These are phyloP conservation scores for Sardina pilchardus DNA, from an alignment of 2,113 vertebrate genomes.

Conservation along the genomic window DNA sequence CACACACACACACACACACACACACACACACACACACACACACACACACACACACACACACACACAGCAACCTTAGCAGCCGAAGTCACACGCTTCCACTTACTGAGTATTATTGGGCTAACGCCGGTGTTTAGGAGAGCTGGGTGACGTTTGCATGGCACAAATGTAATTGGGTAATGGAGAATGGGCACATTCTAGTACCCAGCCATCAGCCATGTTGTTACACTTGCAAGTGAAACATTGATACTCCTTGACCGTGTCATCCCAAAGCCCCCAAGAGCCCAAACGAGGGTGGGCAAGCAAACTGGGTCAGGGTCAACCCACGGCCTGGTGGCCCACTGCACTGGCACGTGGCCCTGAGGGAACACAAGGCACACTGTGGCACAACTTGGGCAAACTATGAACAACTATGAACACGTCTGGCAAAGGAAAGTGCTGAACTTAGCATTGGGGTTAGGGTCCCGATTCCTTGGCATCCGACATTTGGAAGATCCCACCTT, in stretches of 20 bases:
- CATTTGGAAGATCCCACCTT: too few species aligned
- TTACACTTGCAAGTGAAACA: slow-evolving; percentile 12
- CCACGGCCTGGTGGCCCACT: not conserved
- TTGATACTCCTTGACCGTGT: not conserved
- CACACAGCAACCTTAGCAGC: not conserved
- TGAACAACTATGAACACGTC: not conserved
- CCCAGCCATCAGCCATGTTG: not conserved
- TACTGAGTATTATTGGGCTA: not conserved
- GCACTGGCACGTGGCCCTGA: not conserved
- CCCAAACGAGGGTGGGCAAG: not conserved
- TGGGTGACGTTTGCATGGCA: not conserved
- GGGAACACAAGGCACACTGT: not conserved
- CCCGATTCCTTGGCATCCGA: not conserved
- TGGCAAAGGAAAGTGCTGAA: not conserved
- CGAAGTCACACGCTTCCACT: slow-evolving; percentile 2
- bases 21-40: not conserved
- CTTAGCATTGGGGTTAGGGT: not conserved
- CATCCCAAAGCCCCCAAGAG: not conserved
- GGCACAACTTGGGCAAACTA: not conserved
- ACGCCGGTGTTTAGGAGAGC: not conserved
- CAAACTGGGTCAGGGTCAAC: not conserved
- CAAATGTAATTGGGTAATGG: not conserved
- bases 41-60: not conserved
- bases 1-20: not conserved
- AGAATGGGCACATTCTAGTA: not conserved